Conservation (phyloP, 2,888 invertebrate genomes). For the Rutpela maculata region DNA sequence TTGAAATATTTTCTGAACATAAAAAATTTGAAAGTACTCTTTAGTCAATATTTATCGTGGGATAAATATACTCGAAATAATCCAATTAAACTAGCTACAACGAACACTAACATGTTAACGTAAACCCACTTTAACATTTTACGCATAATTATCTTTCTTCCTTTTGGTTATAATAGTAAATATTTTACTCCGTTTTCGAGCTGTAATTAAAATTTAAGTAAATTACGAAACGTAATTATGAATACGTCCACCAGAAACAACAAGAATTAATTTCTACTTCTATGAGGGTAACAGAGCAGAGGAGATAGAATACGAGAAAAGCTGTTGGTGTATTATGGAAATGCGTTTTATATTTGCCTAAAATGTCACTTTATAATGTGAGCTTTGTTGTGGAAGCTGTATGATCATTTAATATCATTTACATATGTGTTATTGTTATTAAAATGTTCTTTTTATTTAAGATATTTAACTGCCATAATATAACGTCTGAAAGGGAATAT, state of each 20-base stretch:
- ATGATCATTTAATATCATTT: no score
- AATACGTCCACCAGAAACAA: not conserved
- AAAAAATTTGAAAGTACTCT: no score
- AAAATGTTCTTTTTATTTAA: no score
- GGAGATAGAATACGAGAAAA: not conserved
- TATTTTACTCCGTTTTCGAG: not conserved
- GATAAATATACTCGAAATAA: not conserved
- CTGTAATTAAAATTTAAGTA: not conserved
- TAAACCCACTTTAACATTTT: not conserved
- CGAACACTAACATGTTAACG: not conserved
- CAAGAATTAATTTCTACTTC: slow-evolving; percentile 3
- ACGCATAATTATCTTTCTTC: not conserved
- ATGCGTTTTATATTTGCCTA: not conserved
- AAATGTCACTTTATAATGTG: not conserved
- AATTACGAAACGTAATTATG: not conserved
- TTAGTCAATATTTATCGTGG: not conserved
- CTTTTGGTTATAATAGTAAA: not conserved
- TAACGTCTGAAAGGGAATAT: no score
- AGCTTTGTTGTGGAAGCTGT: not conserved
- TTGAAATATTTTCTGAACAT: no score
- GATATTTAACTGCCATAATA: no score
- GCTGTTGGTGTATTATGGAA: not conserved
- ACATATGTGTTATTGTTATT: no score
- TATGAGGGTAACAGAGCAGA: not conserved
- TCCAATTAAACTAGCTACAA: not conserved